phyloP scores from a whole-genome alignment of 2,113 vertebrate genomes.

The Phyllostomus discolor region DNA sequence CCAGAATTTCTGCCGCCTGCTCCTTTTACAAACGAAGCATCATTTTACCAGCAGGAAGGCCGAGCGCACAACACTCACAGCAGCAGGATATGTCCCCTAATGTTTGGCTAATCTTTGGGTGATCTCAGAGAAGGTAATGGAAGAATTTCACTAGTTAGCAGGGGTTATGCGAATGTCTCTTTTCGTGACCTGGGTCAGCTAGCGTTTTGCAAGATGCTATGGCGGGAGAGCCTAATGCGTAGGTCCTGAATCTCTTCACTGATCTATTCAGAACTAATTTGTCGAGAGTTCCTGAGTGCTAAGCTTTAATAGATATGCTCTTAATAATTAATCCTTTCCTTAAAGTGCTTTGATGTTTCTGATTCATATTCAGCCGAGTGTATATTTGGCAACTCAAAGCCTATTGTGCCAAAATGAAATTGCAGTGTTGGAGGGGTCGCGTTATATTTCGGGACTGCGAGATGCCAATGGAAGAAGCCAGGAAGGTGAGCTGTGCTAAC shows the following conservation, averaged over 20 bases:
- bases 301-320: slow-evolving; percentile 14
- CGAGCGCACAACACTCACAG: neutral
- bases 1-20: neutral
- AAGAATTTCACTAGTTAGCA: neutral
- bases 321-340: slow-evolving; percentile 70
- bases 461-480: neutral
- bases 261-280: neutral
- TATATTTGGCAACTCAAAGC: slow-evolving; percentile 20
- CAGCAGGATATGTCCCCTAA: neutral
- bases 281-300: slow-evolving; percentile 40
- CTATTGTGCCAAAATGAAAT: neutral
- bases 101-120: slow-evolving; percentile 36
- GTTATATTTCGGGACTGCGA: neutral
- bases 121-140: slow-evolving; percentile 9
- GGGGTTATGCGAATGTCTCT: neutral
- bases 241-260: neutral
- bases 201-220: neutral
- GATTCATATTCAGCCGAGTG: slow-evolving; percentile 28
- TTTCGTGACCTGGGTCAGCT: neutral
- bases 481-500: neutral
- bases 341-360: slow-evolving; percentile 55
- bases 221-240: too few species aligned
- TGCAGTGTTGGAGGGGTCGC: neutral
- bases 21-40: slow-evolving; percentile 17
- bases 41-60: slow-evolving; percentile 22